These are phyloP conservation scores for Therioaphis trifolii DNA, from an alignment of 2,888 invertebrate genomes.

Conservation along the genomic window DNA sequence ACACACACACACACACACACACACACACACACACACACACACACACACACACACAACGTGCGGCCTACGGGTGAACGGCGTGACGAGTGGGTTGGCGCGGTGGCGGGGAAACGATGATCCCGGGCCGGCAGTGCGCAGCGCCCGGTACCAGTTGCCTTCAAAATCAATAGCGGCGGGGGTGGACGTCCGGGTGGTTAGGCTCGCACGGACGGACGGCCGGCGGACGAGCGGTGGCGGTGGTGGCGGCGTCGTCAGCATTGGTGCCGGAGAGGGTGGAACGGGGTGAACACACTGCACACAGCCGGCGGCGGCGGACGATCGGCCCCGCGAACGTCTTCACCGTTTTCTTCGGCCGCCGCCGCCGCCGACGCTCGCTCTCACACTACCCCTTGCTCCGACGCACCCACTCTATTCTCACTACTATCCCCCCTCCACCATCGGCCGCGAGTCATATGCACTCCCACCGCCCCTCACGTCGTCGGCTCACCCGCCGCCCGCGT, in stretches of 20 bases:
- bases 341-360: slow-evolving; percentile 47
- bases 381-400: too few relatives aligned
- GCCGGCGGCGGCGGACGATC: slow-evolving; percentile 50
- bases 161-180: slow-evolving; percentile 60
- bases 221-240: not conserved
- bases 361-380: not conserved
- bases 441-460: not conserved
- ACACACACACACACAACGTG: too few relatives aligned
- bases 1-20: too few relatives aligned
- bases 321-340: slow-evolving; percentile 57
- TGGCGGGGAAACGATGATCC: slow-evolving; percentile 42
- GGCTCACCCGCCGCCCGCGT: not conserved
- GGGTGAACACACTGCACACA: not conserved
- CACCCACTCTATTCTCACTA: too few relatives aligned
- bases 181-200: slow-evolving; percentile 4
- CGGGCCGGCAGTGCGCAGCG: slow-evolving; percentile 59
- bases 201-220: not conserved
- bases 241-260: not conserved
- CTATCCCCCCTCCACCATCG: not conserved
- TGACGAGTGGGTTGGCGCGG: not conserved
- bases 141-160: slow-evolving; percentile 63
- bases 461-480: not conserved
- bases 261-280: not conserved
- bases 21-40: too few relatives aligned
- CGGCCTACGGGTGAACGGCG: not conserved